phyloP scores from a whole-genome alignment of 1,140 invertebrate genomes.

The Bicyclus anynana region DNA sequence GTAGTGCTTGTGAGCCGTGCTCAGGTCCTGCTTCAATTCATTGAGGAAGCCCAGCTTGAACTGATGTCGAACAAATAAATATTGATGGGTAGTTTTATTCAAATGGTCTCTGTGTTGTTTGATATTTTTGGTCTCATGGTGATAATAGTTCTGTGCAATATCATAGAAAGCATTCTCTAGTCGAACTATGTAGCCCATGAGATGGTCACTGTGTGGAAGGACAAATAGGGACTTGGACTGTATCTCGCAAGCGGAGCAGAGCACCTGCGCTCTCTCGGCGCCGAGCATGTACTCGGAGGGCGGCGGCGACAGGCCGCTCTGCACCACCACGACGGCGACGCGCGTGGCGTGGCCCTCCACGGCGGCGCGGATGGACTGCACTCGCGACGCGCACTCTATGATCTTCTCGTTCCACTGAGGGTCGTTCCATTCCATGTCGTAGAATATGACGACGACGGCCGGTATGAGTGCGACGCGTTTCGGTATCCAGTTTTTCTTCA shows the following conservation, averaged over 20 bases:
- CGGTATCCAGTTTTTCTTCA: conserved; percentile 96
- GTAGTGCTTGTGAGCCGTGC: conserved; percentile 95
- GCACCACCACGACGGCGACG: conserved; percentile 93
- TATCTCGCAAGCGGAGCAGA: conserved; percentile 94
- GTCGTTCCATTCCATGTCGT: conserved; percentile 98
- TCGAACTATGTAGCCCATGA: conserved; percentile 85
- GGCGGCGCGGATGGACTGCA: conserved; percentile 86
- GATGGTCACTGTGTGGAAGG: conserved; percentile 92
- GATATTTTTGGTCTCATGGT: conserved; percentile 90
- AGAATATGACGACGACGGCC: conserved; percentile 95
- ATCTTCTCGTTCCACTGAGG: conserved; percentile 95
- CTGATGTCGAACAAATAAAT: conserved; percentile 95
- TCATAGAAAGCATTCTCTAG: conserved; percentile 96
- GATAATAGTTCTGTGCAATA: conserved; percentile 94
- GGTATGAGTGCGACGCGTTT: conserved; percentile 96
- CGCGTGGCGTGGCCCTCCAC: conserved; percentile 89
- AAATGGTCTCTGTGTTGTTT: conserved; percentile 93
- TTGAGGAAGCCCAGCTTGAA: conserved; percentile 98
- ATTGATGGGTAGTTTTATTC: conserved; percentile 94
- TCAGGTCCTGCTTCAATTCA: conserved; percentile 94
- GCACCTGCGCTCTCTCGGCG: conserved; percentile 90
- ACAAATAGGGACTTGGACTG: conserved; percentile 95
- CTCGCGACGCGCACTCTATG: conserved; percentile 92
- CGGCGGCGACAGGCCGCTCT: conserved; percentile 87
- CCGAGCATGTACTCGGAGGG: conserved; percentile 91